Evolutionary conservation across 2,113 vertebrate species (phyloP).

Genomic region (Haliaeetus leucogaster): DNA sequence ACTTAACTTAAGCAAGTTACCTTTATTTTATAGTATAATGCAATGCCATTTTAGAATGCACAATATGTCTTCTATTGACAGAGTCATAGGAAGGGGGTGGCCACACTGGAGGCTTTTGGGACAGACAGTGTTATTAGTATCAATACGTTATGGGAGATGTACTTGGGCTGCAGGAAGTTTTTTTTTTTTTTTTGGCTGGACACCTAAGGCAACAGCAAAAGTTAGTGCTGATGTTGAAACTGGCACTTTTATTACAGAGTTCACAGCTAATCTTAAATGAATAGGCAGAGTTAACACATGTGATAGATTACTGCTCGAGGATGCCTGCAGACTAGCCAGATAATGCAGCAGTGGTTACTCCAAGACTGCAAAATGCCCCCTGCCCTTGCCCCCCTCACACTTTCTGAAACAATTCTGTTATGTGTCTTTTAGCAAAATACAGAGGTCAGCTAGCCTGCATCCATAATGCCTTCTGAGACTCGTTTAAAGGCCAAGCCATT

Average conservation of each 20-base stretch:
- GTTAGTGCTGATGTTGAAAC: background rate
- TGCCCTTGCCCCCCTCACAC: background rate
- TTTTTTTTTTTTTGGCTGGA: background rate
- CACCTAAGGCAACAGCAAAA: background rate
- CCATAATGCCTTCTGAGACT: background rate
- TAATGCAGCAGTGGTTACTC: background rate
- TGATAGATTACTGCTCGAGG: background rate
- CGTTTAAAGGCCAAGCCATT: background rate
- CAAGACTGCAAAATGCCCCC: background rate
- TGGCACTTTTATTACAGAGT: background rate
- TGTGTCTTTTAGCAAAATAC: rapidly evolving
- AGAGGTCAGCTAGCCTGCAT: background rate
- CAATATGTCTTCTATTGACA: background rate
- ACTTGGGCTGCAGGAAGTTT: background rate
- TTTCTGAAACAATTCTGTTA: background rate
- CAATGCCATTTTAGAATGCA: background rate
- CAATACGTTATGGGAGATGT: background rate
- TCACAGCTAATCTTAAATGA: background rate
- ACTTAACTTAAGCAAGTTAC: background rate
- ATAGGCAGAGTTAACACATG: background rate
- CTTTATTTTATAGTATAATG: background rate
- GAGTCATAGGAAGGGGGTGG: background rate
- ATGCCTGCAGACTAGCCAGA: background rate
- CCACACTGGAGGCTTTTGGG: background rate
- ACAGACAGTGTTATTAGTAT: rapidly evolving